Conservation (phyloP, 1,140 invertebrate genomes). For the Nylanderia fulva region DNA sequence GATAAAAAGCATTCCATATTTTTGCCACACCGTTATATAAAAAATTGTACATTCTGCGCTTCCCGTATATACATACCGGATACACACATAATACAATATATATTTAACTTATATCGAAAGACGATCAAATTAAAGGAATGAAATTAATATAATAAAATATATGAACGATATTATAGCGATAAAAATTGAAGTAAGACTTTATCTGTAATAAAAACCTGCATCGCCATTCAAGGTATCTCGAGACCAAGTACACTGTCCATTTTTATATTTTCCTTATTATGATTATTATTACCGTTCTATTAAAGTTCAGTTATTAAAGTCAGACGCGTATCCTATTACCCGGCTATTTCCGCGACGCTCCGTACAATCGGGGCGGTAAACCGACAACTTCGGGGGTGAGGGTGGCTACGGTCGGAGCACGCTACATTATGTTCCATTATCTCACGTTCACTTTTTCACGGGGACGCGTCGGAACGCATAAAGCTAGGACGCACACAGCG, state of each 20-base stretch:
- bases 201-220: background rate
- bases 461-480: conserved; percentile 49
- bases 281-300: conserved; percentile 48
- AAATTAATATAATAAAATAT: too few species aligned
- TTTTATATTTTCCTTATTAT: background rate
- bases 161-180: background rate
- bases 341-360: conserved; percentile 51
- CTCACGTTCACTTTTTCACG: conserved; percentile 71
- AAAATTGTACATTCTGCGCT: background rate
- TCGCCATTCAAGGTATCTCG: background rate
- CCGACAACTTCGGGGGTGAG: conserved; percentile 48
- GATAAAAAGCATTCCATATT: conserved; percentile 57
- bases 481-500: conserved; percentile 43
- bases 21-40: conserved; percentile 51
- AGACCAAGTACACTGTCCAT: background rate
- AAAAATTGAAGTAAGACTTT: conserved; percentile 2
- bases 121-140: too few species aligned
- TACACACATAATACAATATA: background rate
- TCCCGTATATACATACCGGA: too few species aligned
- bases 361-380: conserved; percentile 37
- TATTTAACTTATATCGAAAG: too few species aligned
- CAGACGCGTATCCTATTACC: conserved; percentile 11
- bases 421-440: conserved; percentile 77
- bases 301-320: conserved; percentile 59
- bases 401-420: conserved; percentile 62